A percentile compares a stretch with the other conserved stretches of the same genome.
These are phyloP conservation scores for Sandelia bainsii DNA, from an alignment of 2,797 vertebrate species.

Conservation along the genomic window DNA sequence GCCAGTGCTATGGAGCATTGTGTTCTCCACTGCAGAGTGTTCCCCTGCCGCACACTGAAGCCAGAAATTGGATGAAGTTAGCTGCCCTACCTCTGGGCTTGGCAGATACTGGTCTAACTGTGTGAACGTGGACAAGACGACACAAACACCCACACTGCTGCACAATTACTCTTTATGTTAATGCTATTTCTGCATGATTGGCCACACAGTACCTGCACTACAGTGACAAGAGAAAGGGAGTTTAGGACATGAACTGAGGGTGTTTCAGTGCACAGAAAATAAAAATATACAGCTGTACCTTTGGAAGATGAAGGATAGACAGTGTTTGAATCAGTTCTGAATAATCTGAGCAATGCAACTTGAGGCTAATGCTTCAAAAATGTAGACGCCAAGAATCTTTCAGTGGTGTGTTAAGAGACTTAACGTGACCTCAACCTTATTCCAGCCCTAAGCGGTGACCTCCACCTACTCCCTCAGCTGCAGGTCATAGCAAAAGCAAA, in stretches of 20 bases:
- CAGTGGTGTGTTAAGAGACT: too few relatives aligned
- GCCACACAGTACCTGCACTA: background rate
- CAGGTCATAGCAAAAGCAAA: too few relatives aligned
- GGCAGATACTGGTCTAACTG: conserved; percentile 17
- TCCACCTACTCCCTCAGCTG: too few relatives aligned
- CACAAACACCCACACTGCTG: conserved; percentile 5
- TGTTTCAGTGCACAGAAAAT: background rate
- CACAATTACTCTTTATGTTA: background rate
- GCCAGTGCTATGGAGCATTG: conserved; percentile 27
- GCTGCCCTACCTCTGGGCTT: conserved; percentile 19
- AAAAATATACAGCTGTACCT: background rate
- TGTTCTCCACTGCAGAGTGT: conserved; percentile 17
- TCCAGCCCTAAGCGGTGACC: too few relatives aligned
- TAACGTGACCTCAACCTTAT: too few relatives aligned
- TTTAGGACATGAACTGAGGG: background rate
- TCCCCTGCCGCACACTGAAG: conserved; percentile 29
- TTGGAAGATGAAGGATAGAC: background rate
- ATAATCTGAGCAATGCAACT: background rate
- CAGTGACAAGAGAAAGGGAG: background rate
- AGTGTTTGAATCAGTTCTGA: background rate
- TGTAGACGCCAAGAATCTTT: too few relatives aligned
- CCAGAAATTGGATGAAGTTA: conserved; percentile 48
- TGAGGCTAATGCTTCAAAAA: too few relatives aligned
- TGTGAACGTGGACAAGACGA: background rate
- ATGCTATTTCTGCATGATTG: background rate